Conservation (phyloP, 1,140 invertebrate genomes). For the Drosophila willistoni region DNA sequence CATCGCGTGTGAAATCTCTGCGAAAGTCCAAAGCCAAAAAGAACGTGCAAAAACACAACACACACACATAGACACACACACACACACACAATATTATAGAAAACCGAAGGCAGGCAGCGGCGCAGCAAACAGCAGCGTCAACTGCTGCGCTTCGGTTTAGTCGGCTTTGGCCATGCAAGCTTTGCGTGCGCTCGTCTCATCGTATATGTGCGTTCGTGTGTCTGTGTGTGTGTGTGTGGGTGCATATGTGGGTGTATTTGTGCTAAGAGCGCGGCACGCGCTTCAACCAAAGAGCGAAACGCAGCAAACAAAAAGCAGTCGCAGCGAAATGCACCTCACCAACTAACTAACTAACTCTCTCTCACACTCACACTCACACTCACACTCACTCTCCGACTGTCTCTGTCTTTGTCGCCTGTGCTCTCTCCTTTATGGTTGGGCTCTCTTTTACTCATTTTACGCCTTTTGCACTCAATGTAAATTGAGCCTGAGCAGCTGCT, state of each 20-base stretch:
- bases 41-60: conserved; percentile 64
- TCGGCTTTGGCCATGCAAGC: conserved; percentile 39
- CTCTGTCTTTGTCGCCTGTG: conserved; percentile 19
- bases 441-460: conserved; percentile 49
- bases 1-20: conserved; percentile 83
- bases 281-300: conserved; percentile 64
- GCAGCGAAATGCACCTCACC: conserved; percentile 43
- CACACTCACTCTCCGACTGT: too few species aligned
- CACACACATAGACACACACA: conserved; percentile 42
- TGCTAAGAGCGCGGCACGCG: conserved; percentile 73
- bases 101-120: conserved; percentile 21
- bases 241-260: conserved; percentile 37
- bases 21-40: conserved; percentile 81
- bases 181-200: conserved; percentile 35
- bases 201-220: conserved; percentile 25
- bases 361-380: conserved; percentile 17
- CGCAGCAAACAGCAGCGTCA: conserved; percentile 26
- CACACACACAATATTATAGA: conserved; percentile 25
- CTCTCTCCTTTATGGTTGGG: not conserved
- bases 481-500: conserved; percentile 10
- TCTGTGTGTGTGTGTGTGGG: conserved; percentile 28
- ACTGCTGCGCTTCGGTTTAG: conserved; percentile 21
- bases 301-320: conserved; percentile 42
- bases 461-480: conserved; percentile 16
- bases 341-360: conserved; percentile 10